Conservation (phyloP, 2,113 vertebrate genomes). For the Crotophaga sulcirostris region DNA sequence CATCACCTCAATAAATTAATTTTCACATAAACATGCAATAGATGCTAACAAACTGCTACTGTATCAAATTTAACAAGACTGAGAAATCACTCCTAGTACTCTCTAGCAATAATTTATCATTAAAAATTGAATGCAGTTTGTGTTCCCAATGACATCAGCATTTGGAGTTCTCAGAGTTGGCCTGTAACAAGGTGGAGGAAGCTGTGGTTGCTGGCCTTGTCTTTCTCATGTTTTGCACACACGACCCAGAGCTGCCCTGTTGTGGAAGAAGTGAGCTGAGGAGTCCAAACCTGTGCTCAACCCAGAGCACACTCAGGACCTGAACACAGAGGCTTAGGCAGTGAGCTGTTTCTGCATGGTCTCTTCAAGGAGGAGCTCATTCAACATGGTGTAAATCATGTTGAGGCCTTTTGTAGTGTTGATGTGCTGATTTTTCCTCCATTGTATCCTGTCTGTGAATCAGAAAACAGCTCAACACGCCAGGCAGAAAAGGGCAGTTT, state of each 20-base stretch:
- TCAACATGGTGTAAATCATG: not conserved
- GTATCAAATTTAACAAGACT: not conserved
- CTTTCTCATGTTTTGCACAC: not conserved
- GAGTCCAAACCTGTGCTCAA: not conserved
- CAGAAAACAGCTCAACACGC: not conserved
- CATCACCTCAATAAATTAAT: not conserved
- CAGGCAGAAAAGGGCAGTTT: not conserved
- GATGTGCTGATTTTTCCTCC: not conserved
- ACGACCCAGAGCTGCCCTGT: not conserved
- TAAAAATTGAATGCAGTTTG: not conserved
- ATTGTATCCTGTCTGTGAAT: not conserved
- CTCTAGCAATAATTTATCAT: not conserved
- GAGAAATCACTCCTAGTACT: not conserved
- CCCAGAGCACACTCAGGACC: not conserved
- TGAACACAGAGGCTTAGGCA: fast-evolving
- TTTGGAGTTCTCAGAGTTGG: not conserved
- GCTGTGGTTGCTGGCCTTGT: not conserved
- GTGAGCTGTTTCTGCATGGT: not conserved
- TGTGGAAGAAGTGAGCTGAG: not conserved
- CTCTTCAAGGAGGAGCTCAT: not conserved
- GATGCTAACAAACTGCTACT: not conserved
- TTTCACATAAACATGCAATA: not conserved
- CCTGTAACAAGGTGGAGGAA: not conserved
- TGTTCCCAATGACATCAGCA: not conserved
- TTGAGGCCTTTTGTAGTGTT: not conserved